Evolutionary conservation across 2,888 invertebrate species (phyloP), one percentile per base, ranked within the genome.

Genomic region (Elegia similella): DNA sequence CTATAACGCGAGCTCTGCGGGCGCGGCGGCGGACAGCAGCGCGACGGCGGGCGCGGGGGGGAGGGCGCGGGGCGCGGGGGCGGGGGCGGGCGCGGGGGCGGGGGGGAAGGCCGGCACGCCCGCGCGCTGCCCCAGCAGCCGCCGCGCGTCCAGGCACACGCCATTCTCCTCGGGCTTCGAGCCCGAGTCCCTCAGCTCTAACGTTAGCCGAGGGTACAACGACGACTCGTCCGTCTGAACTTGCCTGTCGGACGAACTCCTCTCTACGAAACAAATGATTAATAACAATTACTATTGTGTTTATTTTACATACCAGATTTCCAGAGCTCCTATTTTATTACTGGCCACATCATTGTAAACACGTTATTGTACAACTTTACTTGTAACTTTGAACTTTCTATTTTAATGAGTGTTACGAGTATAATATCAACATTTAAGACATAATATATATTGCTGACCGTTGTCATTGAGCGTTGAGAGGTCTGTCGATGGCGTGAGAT

Each of bases 161-260:
- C 74, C 67, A 32, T 62, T 61, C 34, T 60, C 61, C n/a, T 63
- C 47, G 50, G 13, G 16, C 29, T 55, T 43, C 0, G 30, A 58
- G 23, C 48, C 46, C 44, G 50, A 58, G 48, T 55, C 48, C 8
- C 13, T 38, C 42, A 57, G 53, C 7, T 58, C 58, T 17, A 12
- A 8, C 16, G 44, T 6, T 7, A 65, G 60, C 42, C 62, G 58
- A 8, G 76, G 77, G 55, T 71, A 75, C 58, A 69, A 60, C 17
- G 63, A 50, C 7, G 67, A 60, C n/a, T 82, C 86, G 13, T 88
- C 88, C 7, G 88, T 88, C 67, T 88, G 88, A 56, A 85, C 84
- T 47, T 83, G 82, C 6, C 84, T 75, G 63, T 88, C 86, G 7
- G 76, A 69, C 8, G 77, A 79, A n/a, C 74, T 73, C 52, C 75